Evolutionary conservation across 1,140 invertebrate species (phyloP).

Genomic region (Zaprionus tsacasi): DNA sequence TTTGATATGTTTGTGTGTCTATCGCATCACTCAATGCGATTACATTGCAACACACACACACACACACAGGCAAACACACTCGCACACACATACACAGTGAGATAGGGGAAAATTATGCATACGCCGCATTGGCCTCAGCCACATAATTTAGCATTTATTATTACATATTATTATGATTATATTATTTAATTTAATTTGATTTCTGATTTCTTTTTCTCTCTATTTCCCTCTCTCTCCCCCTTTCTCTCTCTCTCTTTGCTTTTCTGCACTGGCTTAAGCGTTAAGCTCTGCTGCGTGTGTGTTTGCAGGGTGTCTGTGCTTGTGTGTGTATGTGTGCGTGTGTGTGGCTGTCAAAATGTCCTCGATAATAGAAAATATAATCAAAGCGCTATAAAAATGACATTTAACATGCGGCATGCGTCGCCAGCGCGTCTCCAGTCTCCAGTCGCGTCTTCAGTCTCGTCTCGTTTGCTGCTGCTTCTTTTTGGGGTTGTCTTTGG

Average conservation of each 20-base stretch:
- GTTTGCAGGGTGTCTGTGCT: neutral
- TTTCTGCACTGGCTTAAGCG: constrained; percentile 50
- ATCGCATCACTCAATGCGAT: constrained; percentile 68
- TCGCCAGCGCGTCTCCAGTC: constrained; percentile 63
- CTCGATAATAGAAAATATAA: constrained; percentile 83
- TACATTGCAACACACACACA: constrained; percentile 45
- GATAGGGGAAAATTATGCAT: constrained; percentile 67
- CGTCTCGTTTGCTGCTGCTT: constrained; percentile 15
- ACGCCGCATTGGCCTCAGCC: constrained; percentile 64
- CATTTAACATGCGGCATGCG: constrained; percentile 80
- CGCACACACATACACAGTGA: constrained; percentile 1
- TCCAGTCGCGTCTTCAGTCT: constrained; percentile 53
- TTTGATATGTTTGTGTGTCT: constrained; percentile 60
- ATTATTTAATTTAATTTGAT: constrained; percentile 82
- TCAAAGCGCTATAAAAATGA: constrained; percentile 82
- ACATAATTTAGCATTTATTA: constrained; percentile 81
- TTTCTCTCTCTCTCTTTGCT: neutral
- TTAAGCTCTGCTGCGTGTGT: constrained; percentile 56
- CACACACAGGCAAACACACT: neutral
- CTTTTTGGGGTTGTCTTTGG: constrained; percentile 12
- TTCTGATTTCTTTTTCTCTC: constrained; percentile 42
- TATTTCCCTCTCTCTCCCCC: neutral
- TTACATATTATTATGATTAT: constrained; percentile 80
- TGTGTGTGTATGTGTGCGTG: constrained; percentile 6
- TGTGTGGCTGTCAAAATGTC: constrained; percentile 57